Base-by-base conservation (phyloP, 1,140 invertebrate genomes). In the Psilanteris sp. region DNA sequence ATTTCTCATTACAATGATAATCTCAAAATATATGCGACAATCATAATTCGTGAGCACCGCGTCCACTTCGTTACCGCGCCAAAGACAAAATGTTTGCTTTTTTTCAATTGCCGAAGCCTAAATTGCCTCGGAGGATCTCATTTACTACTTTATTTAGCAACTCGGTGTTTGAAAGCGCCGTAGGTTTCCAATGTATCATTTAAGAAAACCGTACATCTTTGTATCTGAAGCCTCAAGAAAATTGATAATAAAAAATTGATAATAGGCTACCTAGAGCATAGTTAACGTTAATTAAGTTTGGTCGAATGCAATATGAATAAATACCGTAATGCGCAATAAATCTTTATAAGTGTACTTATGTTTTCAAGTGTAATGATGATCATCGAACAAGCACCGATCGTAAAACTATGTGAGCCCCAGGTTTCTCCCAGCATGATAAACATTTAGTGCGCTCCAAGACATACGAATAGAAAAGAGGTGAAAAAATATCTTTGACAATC, bases 301-400 rank as follows among this genome's bases (percentile, higher is more conserved):
- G 26, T 46, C 32, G 24, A 37, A 46, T 48, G 20, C 37, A 48
- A 64, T 66, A 43, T 50, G 57, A 52, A 76, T 70, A 59, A 71
- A 77, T 61, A 43, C 39, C 44, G 43, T 34, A 44, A 71, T 61
- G 52, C 39, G 54, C 39, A 43, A 71, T 77, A 77, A 77, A 77
- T 77, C 61, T 64, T 55, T 39, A 54, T 54, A 44, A 66, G 66
- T 50, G 43, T 46, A 66, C 52, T 55, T 66, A 64, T 48, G 29
- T 68, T 76, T 64, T 68, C 64, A 67, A 67, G 57, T 67, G 55
- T 67, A 67, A 67, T 48, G 54, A 77, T 36, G 37, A 71, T 67
- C 66, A 77, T 71, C 61, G 54, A 67, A 43, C 39, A 41, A 50
- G 20, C 44, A 27, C 31, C 14, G 61, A 75, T 74, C 71, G 26